Evolutionary conservation across 2,888 invertebrate genomes (phyloP).

Genomic region (Epirrhoe alternata): DNA sequence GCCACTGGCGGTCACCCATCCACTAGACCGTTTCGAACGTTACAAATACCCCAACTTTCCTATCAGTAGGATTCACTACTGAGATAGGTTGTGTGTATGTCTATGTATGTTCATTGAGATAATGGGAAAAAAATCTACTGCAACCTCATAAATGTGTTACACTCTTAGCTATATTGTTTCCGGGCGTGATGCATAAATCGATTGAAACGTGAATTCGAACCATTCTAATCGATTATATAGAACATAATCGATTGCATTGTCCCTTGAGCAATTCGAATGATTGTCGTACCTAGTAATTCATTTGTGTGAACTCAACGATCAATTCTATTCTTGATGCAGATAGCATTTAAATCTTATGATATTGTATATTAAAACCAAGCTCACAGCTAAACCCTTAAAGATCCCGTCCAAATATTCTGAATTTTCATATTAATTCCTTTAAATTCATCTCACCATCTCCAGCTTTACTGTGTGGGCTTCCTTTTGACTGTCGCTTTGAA

Average conservation of each 20-base stretch:
- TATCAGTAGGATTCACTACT: no score
- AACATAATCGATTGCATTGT: conserved; percentile 69
- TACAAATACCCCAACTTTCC: no score
- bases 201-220: conserved; percentile 64
- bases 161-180: conserved; percentile 29
- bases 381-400: background rate
- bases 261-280: conserved; percentile 51
- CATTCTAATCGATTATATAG: conserved; percentile 56
- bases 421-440: no score
- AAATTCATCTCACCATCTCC: no score
- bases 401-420: background rate
- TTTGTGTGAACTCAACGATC: conserved; percentile 40
- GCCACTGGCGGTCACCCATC: no score
- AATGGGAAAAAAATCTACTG: background rate
- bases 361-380: background rate
- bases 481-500: no score
- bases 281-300: conserved; percentile 37
- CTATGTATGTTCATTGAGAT: background rate
- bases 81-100: no score
- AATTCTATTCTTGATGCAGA: background rate
- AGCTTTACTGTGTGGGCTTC: no score
- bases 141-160: conserved; percentile 9
- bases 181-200: conserved; percentile 69
- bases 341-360: background rate
- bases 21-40: no score